Conservation (phyloP, 2,888 invertebrate species). For the Shargacucullia verbasci region DNA sequence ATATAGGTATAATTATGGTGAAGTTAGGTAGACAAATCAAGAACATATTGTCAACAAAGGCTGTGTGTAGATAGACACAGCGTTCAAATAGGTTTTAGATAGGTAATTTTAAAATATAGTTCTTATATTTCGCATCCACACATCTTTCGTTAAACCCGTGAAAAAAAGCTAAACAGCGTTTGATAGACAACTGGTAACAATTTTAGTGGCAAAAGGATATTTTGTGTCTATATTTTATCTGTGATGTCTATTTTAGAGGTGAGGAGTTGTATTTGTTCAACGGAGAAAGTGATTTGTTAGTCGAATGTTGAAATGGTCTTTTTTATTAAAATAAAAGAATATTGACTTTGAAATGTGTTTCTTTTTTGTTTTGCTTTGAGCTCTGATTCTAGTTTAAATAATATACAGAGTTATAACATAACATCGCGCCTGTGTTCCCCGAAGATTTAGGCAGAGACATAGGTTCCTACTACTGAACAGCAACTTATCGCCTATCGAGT, state of each 20-base stretch:
- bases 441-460: too few species aligned
- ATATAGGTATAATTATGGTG: constrained; percentile 8
- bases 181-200: constrained; percentile 60
- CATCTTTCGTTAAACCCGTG: constrained; percentile 1
- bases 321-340: constrained; percentile 79
- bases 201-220: constrained; percentile 75
- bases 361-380: too few species aligned
- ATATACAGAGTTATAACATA: too few species aligned
- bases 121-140: constrained; percentile 14
- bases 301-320: constrained; percentile 77
- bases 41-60: constrained; percentile 33
- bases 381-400: too few species aligned
- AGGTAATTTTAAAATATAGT: constrained; percentile 48
- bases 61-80: constrained; percentile 40
- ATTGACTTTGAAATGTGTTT: constrained; percentile 64
- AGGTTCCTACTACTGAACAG: too few species aligned
- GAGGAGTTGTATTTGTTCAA: constrained; percentile 73
- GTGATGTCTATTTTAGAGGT: constrained; percentile 86
- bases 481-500: too few species aligned
- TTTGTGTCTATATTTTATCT: constrained; percentile 86
- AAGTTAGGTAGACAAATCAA: constrained; percentile 44
- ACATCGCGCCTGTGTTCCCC: too few species aligned
- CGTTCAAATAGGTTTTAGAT: constrained; percentile 49
- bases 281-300: constrained; percentile 73
- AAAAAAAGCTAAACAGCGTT: constrained; percentile 56